Conservation (phyloP, 2,113 vertebrate genomes). For the Crotalus viridis region DNA sequence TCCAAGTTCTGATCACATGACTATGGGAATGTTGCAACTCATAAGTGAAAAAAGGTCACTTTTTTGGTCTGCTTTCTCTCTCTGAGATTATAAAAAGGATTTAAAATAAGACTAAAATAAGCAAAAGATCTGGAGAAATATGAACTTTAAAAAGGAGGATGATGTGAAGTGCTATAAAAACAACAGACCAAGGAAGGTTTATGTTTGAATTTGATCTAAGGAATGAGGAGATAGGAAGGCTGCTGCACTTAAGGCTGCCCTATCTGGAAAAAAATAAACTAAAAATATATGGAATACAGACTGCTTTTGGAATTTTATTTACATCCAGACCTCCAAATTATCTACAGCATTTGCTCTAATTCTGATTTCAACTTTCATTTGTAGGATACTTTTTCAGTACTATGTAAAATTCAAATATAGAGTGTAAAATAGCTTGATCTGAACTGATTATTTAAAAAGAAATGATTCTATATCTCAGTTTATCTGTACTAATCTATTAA, state of each 20-base stretch:
- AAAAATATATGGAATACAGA: background rate
- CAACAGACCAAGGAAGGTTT: background rate
- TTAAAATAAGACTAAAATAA: background rate
- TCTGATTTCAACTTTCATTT: background rate
- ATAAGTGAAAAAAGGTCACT: background rate
- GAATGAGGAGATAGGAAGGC: background rate
- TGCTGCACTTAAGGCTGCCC: background rate
- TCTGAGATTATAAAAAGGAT: background rate
- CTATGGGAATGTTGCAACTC: background rate
- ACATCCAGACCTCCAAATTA: background rate
- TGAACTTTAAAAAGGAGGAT: background rate
- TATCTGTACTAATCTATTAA: background rate
- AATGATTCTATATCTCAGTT: background rate
- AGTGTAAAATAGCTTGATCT: background rate
- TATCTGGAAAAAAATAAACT: background rate
- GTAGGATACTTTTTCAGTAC: background rate
- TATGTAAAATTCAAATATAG: background rate
- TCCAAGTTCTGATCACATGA: background rate
- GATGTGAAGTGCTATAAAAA: background rate
- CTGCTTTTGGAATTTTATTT: background rate
- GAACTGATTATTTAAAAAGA: background rate
- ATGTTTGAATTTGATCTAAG: background rate
- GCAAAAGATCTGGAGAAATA: background rate
- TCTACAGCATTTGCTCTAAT: background rate
- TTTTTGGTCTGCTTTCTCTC: background rate